Base-by-base conservation (phyloP, 2,888 invertebrate species). In the Cerceris ruficornis region DNA sequence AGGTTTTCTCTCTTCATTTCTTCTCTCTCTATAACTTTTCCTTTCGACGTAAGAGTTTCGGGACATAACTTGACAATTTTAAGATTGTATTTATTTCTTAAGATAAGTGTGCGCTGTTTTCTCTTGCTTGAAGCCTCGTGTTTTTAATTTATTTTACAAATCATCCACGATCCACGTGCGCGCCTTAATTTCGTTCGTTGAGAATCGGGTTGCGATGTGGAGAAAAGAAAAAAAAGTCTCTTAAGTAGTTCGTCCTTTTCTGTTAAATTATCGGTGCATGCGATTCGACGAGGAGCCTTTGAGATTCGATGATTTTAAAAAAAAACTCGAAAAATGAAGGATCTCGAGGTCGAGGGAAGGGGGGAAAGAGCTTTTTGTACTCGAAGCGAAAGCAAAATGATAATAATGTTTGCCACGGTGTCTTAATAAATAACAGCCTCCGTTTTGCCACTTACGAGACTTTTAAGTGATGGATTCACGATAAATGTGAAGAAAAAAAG, bases 21-120 rank as follows among this genome's bases (percentile, higher is more conserved):
- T 46, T 41, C 15, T 77, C 69, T 77, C 69, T 74, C 52, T 54
- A 1, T 57, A 7, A 7, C 9, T 13, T 54, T 43, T 64, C 39
- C 59, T 59, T 67, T 79, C 65, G 67, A 76, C 57, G 15, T 50
- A 52, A 57, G 52, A 65, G 28, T 69, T 57, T 75, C 77, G 73
- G 76, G 75, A 81, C 78, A 61, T 72, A 69, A 73, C 72, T 80
- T 75, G 74, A 84, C 75, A 75, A 65, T 69, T 75, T 75, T 28
- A 17, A 55, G 28, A 55, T 46, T 28, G 54, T 81, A 82, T 81
- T 82, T 82, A 81, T 82, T 80, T 79, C 54, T 61, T 77, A 80
- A 75, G 65, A 68, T 73, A 68, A 59, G 42, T 61, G 76, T 60
- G 65, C 71, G 65, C 52, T 67, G 69, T 77, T 69, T 64, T 61